These are phyloP conservation scores for Eristalinus sepulchralis DNA, from an alignment of 2,888 invertebrate species.

Conservation along the genomic window DNA sequence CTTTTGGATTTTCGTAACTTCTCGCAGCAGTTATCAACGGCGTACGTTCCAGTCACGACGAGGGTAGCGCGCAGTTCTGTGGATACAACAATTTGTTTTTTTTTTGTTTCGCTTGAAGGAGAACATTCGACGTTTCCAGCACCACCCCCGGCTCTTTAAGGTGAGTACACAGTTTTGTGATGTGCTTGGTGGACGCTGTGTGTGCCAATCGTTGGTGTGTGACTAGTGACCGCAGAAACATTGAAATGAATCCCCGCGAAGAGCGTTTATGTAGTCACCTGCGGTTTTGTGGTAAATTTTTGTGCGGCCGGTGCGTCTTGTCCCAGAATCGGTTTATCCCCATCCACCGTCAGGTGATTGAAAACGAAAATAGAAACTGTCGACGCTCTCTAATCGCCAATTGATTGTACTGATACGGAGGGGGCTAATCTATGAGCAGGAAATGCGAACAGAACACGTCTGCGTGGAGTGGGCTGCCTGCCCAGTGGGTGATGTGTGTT, in stretches of 20 bases:
- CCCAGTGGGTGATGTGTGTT: neutral
- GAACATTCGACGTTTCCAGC: neutral
- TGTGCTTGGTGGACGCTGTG: neutral
- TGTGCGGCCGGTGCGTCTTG: neutral
- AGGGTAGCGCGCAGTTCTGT: slow-evolving; percentile 51
- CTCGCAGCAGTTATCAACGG: slow-evolving; percentile 60
- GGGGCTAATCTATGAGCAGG: neutral
- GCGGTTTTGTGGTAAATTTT: neutral
- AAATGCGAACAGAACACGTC: neutral
- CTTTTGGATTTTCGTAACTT: slow-evolving; percentile 53
- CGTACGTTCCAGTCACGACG: slow-evolving; percentile 48
- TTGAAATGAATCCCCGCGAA: neutral
- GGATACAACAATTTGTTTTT: neutral
- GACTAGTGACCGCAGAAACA: slow-evolving; percentile 42
- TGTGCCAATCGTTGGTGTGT: slow-evolving; percentile 52
- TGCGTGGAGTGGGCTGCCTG: neutral
- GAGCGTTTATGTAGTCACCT: neutral
- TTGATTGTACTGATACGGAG: neutral
- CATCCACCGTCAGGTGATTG: neutral
- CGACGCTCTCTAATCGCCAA: neutral
- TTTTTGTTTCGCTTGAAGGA: no score
- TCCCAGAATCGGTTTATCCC: neutral
- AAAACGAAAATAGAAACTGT: neutral
- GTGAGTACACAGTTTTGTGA: slow-evolving; percentile 15
- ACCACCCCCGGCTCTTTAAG: slow-evolving; percentile 8